Evolutionary conservation across 2,797 vertebrate genomes (phyloP).

Genomic region (Neosilurus hyrtlii): DNA sequence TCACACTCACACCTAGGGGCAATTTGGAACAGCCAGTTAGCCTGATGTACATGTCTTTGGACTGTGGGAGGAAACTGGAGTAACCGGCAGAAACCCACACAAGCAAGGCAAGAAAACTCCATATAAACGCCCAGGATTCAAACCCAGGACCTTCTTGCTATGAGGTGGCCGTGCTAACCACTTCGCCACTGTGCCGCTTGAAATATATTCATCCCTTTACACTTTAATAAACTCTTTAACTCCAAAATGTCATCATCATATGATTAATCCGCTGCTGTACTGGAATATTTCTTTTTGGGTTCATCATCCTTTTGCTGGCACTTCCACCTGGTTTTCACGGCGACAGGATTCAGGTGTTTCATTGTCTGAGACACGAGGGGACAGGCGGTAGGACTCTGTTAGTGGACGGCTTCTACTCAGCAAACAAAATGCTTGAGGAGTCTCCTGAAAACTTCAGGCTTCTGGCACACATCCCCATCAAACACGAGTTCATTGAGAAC

Average conservation of each 20-base stretch:
- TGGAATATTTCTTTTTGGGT: background rate
- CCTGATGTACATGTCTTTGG: no score
- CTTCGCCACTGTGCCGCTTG: no score
- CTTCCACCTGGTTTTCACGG: background rate
- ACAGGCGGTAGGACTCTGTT: slow-evolving; percentile 86
- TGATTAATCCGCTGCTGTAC: background rate
- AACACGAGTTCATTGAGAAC: slow-evolving; percentile 85
- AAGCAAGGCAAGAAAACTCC: no score
- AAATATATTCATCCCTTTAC: background rate
- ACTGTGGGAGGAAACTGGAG: no score
- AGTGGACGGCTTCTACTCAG: slow-evolving; percentile 89
- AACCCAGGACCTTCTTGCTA: no score
- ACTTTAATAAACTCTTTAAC: background rate
- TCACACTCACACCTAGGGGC: no score
- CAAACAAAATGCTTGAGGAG: slow-evolving; percentile 73
- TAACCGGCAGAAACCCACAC: no score
- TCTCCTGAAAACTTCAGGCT: slow-evolving; percentile 80
- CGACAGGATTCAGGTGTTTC: slow-evolving; percentile 89
- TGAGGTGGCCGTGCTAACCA: no score
- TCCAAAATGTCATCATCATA: background rate
- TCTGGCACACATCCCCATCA: slow-evolving; percentile 80
- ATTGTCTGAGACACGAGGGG: slow-evolving; percentile 89
- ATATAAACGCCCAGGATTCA: no score
- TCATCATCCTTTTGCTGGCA: background rate
- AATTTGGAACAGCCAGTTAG: no score